Base-by-base conservation (phyloP, 1,140 invertebrate species). In the Trichonephila inaurata region DNA sequence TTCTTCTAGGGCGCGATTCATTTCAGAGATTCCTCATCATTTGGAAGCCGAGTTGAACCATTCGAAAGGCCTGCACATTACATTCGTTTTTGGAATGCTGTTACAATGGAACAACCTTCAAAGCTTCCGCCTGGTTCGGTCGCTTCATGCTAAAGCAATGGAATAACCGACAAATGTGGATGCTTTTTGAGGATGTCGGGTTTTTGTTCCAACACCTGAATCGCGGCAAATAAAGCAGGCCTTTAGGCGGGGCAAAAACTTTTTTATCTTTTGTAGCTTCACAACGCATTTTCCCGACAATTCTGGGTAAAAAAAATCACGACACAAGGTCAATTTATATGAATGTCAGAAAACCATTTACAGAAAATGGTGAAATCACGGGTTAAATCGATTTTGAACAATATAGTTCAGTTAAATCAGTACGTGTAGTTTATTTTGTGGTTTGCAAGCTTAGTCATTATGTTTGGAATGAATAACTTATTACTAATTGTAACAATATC, bases 31-130 rank as follows among this genome's bases (percentile, higher is more conserved):
- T 33, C 28, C 2, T 14, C 8, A 0, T 19, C 64, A 66, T 66
- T 66, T 51, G 7, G 51, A 51, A 66, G n/a, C 64, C n/a, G 12
- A 72, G 24, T 28, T 16, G 69, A 72, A 33, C 51, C 51, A 51
- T 12, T 7, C 10, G n/a, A 16, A 28, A 24, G 18, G 16, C 69
- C 10, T 72, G 2, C 28, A 72, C 69, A 72, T 28, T 72, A 24
- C 28, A 24, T 12, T 72, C 69, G 24, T 4, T 72, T 72, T 66
- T 72, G 24, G 69, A 72, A 72, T 72, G 69, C 69, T 28, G 1
- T 72, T 72, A 72, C 69, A 72, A 72, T 72, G 24, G 69, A 72
- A 33, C 24, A 72, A 72, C 69, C 69, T 72, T 72, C 69, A 72
- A 16, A 28, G 24, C 69, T 72, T 72, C 69, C 69, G 69, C 14